Conservation (phyloP, 2,888 invertebrate species). For the Empis livida region DNA sequence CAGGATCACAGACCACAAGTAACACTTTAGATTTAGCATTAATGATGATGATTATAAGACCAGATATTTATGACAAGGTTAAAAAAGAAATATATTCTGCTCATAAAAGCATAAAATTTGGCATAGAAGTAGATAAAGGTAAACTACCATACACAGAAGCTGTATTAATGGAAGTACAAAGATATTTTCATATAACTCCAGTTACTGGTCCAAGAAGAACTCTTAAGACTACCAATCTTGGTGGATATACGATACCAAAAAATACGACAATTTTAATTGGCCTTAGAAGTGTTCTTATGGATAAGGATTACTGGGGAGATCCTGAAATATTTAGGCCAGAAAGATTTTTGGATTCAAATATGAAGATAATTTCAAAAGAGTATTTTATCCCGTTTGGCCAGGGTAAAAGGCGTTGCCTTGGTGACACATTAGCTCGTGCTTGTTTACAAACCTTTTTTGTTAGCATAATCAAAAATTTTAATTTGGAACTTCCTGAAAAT, state of each 20-base stretch:
- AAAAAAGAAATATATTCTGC: no score
- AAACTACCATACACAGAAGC: no score
- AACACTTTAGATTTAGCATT: constrained; percentile 48
- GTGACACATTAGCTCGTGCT: constrained; percentile 47
- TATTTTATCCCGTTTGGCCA: constrained; percentile 33
- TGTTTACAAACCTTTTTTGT: constrained; percentile 49
- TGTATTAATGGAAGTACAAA: constrained; percentile 43
- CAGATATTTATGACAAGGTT: no score
- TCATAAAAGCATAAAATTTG: no score
- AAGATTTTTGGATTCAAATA: constrained; percentile 40
- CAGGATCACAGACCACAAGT: constrained; percentile 52
- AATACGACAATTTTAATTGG: constrained; percentile 42
- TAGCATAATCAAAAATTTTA: constrained; percentile 44
- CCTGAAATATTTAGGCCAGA: constrained; percentile 51
- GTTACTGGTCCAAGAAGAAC: constrained; percentile 44
- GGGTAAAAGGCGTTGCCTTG: constrained; percentile 52
- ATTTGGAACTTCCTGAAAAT: constrained; percentile 35
- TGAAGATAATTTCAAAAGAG: constrained; percentile 24
- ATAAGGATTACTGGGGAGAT: constrained; percentile 44
- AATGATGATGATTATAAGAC: no score
- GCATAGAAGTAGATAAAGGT: no score
- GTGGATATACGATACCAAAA: constrained; percentile 42
- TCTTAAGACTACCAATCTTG: constrained; percentile 39
- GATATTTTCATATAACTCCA: constrained; percentile 43
- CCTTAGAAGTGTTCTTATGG: constrained; percentile 42